A percentile compares a stretch with the other conserved stretches of the same genome.
phyloP scores from a whole-genome alignment of 2,797 vertebrate genomes.

The Dicrostonyx torquatus region DNA sequence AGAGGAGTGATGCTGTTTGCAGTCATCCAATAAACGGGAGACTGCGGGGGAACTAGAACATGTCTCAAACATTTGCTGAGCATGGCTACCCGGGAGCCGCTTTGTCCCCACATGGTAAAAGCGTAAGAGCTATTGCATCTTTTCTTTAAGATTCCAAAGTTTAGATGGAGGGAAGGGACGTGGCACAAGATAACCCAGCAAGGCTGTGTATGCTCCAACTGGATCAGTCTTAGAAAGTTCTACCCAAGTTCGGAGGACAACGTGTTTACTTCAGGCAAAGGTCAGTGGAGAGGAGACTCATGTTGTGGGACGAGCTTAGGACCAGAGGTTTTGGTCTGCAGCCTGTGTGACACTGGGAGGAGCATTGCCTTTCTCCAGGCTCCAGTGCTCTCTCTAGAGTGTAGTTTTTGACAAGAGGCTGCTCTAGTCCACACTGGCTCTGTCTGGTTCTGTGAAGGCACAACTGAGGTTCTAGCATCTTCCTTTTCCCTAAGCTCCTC shows the following conservation, averaged over 20 bases:
- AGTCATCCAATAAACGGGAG: not conserved
- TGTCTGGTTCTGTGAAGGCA: not conserved
- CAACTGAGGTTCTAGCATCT: not conserved
- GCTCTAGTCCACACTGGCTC: not conserved
- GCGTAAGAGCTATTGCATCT: not conserved
- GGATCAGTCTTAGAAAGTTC: not conserved
- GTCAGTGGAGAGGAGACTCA: not conserved
- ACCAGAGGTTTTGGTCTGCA: not conserved
- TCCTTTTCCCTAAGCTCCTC: not conserved
- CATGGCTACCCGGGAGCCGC: not conserved
- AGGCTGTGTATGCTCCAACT: not conserved
- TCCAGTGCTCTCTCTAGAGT: accelerated
- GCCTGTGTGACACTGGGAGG: not conserved
- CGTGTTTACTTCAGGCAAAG: not conserved
- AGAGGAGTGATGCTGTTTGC: constrained; percentile 5
- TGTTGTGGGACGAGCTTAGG: not conserved
- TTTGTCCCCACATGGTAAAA: not conserved
- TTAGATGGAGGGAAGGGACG: not conserved
- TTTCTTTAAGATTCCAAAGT: not conserved
- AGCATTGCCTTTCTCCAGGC: not conserved
- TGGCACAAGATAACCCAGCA: not conserved
- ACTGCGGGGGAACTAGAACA: not conserved
- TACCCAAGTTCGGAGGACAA: not conserved
- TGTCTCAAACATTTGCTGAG: not conserved
- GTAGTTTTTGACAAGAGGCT: not conserved